Evolutionary conservation across 2,888 invertebrate species (phyloP).

Genomic region (Heteromyza rotundicornis): DNA sequence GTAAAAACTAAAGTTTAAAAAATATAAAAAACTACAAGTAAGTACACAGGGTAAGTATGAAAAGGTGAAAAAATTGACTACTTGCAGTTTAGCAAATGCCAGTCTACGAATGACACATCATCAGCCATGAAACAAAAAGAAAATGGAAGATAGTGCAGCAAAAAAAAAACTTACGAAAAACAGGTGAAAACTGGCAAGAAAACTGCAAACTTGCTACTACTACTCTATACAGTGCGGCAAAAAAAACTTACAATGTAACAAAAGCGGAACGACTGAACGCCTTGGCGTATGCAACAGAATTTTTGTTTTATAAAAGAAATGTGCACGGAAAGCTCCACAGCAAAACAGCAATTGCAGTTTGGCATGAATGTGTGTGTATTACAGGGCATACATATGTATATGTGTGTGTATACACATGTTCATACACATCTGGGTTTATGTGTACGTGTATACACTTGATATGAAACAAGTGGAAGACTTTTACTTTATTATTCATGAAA

Average conservation of each 20-base stretch:
- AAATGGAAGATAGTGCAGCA: background rate
- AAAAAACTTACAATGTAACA: background rate
- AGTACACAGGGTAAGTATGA: too few relatives aligned
- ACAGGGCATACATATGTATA: too few relatives aligned
- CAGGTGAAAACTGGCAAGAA: background rate
- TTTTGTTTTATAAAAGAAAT: background rate
- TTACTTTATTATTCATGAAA: constrained; percentile 3
- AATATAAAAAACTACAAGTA: background rate
- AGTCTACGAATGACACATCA: constrained; percentile 6
- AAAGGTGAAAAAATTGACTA: background rate
- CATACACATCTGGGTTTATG: too few relatives aligned
- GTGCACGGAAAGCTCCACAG: background rate
- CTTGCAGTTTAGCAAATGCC: background rate
- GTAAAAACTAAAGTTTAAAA: too few relatives aligned
- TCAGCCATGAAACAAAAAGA: background rate
- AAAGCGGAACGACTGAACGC: constrained; percentile 6
- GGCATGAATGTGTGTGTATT: background rate
- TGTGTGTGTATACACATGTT: too few relatives aligned
- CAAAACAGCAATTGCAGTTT: background rate
- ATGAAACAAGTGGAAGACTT: background rate
- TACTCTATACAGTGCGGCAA: background rate
- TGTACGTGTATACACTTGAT: too few relatives aligned
- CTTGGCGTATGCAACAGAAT: constrained; percentile 8
- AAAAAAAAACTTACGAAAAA: background rate
- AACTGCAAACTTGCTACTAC: background rate